Conservation (phyloP, 2,113 vertebrate genomes). For the Bothrops jararaca region DNA sequence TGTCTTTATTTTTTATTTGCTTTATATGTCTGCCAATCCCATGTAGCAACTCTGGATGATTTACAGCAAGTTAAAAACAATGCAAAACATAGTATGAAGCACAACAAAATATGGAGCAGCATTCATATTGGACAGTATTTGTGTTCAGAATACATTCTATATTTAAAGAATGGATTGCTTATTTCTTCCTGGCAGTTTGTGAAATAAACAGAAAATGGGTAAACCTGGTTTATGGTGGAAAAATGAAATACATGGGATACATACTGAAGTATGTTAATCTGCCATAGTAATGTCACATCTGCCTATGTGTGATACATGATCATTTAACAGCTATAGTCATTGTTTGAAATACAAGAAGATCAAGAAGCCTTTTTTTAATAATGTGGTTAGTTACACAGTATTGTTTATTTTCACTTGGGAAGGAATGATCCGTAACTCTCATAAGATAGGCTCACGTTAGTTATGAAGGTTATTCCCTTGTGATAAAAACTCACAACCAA, state of each 20-base stretch:
- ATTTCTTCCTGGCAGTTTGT: neutral
- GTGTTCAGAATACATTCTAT: neutral
- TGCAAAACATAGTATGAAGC: neutral
- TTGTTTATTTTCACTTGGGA: neutral
- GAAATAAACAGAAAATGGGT: neutral
- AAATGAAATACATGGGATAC: neutral
- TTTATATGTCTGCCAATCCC: neutral
- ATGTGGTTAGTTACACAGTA: slow-evolving; percentile 1
- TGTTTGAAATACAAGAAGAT: neutral
- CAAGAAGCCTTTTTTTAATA: slow-evolving; percentile 20
- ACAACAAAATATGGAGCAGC: neutral
- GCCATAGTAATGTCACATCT: neutral
- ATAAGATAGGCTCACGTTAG: slow-evolving; percentile 6
- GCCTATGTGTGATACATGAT: neutral
- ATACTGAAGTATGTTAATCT: neutral
- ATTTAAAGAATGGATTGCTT: neutral
- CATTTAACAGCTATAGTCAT: neutral
- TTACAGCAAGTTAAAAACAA: neutral
- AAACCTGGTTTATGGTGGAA: neutral
- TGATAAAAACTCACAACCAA: slow-evolving; percentile 27
- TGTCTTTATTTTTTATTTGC: neutral
- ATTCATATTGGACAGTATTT: neutral
- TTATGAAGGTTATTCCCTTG: slow-evolving; percentile 19
- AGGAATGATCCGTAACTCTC: slow-evolving; percentile 35
- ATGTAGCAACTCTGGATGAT: neutral